Percentiles rank a stretch among this genome's conserved stretches.
These are phyloP conservation scores for Exaiptasia diaphana DNA, from an alignment of 64 coral and sea anemone genomes.

Conservation along the genomic window DNA sequence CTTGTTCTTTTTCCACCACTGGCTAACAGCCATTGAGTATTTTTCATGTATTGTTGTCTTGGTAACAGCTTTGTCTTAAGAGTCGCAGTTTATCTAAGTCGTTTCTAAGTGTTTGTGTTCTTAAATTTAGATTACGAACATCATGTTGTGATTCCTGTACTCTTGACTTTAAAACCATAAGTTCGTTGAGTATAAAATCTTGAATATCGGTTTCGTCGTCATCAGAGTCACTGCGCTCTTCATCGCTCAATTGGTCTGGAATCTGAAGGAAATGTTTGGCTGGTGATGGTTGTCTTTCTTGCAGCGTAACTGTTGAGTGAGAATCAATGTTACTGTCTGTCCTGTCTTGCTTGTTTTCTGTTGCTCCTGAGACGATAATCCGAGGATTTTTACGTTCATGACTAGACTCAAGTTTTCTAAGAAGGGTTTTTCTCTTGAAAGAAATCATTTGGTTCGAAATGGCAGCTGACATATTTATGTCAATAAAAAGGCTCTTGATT, in stretches of 20 bases:
- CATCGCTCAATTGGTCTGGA: neutral
- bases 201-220: neutral
- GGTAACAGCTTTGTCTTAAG: neutral
- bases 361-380: neutral
- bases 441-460: neutral
- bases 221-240: neutral
- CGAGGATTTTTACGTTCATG: neutral
- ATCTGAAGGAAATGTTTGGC: neutral
- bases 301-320: neutral
- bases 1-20: too few relatives aligned
- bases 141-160: neutral
- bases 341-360: neutral
- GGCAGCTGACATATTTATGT: too few relatives aligned
- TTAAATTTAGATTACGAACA: neutral
- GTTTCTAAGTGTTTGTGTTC: neutral
- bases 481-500: too few relatives aligned
- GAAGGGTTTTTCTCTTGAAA: neutral
- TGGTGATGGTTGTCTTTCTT: neutral
- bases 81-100: neutral
- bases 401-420: neutral
- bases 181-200: neutral
- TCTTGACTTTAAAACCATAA: neutral
- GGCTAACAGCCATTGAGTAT: neutral
- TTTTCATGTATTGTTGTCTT: neutral
- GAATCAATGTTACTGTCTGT: neutral